phyloP scores from a whole-genome alignment of 2,797 vertebrate species.

The Tarsius wallacei region DNA sequence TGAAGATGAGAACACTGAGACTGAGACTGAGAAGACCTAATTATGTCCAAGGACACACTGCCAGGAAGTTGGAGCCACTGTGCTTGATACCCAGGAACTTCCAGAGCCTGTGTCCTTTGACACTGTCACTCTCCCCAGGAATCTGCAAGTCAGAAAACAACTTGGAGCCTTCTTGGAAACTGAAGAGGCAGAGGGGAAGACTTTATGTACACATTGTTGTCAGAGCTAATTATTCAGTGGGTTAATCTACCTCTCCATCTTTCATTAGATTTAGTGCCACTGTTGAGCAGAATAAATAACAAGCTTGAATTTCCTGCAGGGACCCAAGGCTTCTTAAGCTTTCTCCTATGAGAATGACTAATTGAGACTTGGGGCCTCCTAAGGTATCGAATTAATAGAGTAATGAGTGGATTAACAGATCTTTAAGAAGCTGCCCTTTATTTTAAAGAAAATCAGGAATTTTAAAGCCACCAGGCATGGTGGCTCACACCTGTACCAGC shows the following conservation, averaged over 20 bases:
- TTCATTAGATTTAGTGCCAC: background rate
- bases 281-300: conserved; percentile 34
- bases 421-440: conserved; percentile 38
- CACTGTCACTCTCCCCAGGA: background rate
- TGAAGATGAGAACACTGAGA: background rate
- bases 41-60: background rate
- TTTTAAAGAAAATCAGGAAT: background rate
- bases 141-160: background rate
- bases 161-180: background rate
- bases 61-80: background rate
- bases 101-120: background rate
- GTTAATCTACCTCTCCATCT: background rate
- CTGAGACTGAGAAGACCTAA: background rate
- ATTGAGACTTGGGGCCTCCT: background rate
- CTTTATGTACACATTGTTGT: background rate
- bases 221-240: background rate
- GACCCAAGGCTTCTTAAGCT: background rate
- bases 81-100: background rate
- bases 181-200: background rate
- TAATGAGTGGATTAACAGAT: background rate
- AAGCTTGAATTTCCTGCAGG: background rate
- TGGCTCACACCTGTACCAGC: too few species aligned
- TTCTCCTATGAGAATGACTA: background rate
- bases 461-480: too few species aligned
- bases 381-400: background rate